Base-by-base conservation (phyloP, 2,113 vertebrate species). In the Nibea coibor region DNA sequence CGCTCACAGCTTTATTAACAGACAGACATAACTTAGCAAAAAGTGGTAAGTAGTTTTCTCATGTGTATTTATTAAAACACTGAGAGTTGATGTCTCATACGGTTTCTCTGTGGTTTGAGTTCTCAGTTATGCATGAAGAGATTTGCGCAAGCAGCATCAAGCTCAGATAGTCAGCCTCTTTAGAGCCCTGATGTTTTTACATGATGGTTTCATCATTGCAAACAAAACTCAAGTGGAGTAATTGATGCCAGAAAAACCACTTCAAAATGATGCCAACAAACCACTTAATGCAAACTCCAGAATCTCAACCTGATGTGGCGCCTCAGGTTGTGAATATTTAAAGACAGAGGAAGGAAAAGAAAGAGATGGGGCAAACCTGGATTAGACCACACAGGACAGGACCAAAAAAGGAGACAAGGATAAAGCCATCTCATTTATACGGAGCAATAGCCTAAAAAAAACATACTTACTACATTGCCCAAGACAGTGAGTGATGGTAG, bases 391-490 rank as follows among this genome's bases (percentile, higher is more conserved):
- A 57, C 20, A 31, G 0, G 28, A 61, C 9, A 2, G 3, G 9
- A 65, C 12, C 22, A 4, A 68, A 24, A 47, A 3, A 56, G 8
- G 19, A 48, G 20, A 67, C 9, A 39, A 5, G 6, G 26, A 45
- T 26, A 0, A 15, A 35, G 10, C 26, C 0, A 51, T 51, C 22
- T 45, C 12, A 22, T 22, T 19, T 10, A 15, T 10, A 48, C 26
- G 11, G 7, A 65, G 45, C 26, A 20, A 6, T 6, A 7, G 35
- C 9, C 20, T 10, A 26, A 26, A 59, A 2, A 75, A 19, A 68
- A 0, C 26, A 11, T 10, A 93, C 94, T 93, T 79, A 95, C 94
- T 16, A 59, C 83, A 93, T 45, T 45, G 28, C 1, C 88, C 35
- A 10, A 81, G 31, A 83, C 94, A 94, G 69, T 85, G 75, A 42